Base-by-base conservation (phyloP, 2,113 vertebrate genomes). In the Amblyornis subalaris region DNA sequence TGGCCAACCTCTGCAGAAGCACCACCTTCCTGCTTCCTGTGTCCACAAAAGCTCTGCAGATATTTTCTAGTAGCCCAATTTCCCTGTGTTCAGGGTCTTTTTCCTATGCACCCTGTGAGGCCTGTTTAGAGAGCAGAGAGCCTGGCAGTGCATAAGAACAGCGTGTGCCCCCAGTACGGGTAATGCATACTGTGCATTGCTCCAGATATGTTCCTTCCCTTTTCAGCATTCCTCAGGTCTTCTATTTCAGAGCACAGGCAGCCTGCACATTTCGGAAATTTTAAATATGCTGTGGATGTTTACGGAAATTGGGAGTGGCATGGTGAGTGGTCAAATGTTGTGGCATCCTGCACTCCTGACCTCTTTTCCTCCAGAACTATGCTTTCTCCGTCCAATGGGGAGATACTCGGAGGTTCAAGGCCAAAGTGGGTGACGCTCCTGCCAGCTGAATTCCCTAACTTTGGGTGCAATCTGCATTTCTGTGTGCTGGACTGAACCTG, bases 161-260 rank as follows among this genome's bases (percentile, higher is more conserved):
- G 13, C 0, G 0, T 28, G 22, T 36, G 15, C 23, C 24, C 31
- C 61, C 45, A 16, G 1, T 13, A 35, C 31, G 42, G 21, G 38
- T 38, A 38, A 62, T 1, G 12, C 25, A 20, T 16, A 4, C 6
- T 22, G 35, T 67, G 35, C 48, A 24, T 73, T 0, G 0, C 90
- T 69, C 17, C 2, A 1, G 15, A 31, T 25, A 15, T 16, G 6
- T 61, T 73, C 33, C 15, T 78, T 88, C 33, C 18, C 35, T 38
- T 85, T 62, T 22, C 54, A 35, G 48, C 45, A 83, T 20, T 47
- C 47, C 18, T 48, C 42, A 51, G 26, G 29, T 48, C 21, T 88
- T 42, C 3, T n/a, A 18, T 33, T 33, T 24, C 31, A 80, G 28
- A 65, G 7, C 10, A 14, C 24, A 33, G 2, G 6, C 48, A 75